Evolutionary conservation across 2,113 vertebrate genomes (phyloP), one percentile per base, ranked within the genome.

Genomic region (Monopterus albus): DNA sequence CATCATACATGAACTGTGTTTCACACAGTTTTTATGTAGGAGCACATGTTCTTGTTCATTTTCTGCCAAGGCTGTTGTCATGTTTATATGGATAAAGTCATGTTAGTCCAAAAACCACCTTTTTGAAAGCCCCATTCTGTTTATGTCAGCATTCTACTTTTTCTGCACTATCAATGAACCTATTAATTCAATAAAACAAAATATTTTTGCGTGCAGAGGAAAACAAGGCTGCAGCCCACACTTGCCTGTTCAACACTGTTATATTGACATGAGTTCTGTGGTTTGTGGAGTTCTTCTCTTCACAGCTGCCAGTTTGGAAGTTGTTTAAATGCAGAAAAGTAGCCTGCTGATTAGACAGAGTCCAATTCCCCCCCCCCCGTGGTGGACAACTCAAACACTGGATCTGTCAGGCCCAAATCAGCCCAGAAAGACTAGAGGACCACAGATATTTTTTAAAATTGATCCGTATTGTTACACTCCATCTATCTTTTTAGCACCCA

Each of bases 251-350:
- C 45, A 71, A 45, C 56, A 6, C 20, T 50, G 55, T 40, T 53
- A 64, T 61, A 66, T 79, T 59, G 74, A 79, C 75, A 79, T 68
- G 43, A 26, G 71, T 60, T 46, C 68, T 81, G 82, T 59, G 72
- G 66, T 71, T 57, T 73, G 28, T 56, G 58, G 70, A 67, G 52
- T 52, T 78, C 50, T 72, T 68, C 57, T 79, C 20, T 36, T 23
- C n/a, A 9, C 46, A 49, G 68, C 75, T 76, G 72, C 31, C 75
- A 57, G 72, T 78, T 73, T 72, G 45, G 61, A 69, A 56, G 50
- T 62, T 56, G 66, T 81, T 77, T 75, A 71, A 85, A 72, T 67
- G 47, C 75, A 78, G 64, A 73, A 55, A 68, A 69, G 52, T 78
- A 64, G 51, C 62, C 57, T 7, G 43, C 62, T 78, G 75, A 79